Conservation (phyloP, 2,888 invertebrate species). For the Octonoba sinensis region DNA sequence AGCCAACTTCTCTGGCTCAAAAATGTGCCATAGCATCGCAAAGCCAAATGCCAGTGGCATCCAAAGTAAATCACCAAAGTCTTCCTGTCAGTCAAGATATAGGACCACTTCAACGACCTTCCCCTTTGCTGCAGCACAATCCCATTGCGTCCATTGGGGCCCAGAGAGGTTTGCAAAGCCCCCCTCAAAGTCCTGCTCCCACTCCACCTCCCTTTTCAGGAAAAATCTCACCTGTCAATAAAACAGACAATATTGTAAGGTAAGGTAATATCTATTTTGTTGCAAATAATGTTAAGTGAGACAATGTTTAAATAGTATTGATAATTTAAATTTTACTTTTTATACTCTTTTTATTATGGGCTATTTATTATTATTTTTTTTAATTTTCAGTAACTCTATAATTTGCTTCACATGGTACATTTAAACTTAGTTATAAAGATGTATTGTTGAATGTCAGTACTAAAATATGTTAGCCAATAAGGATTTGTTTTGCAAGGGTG, state of each 20-base stretch:
- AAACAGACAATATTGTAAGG: conserved; percentile 39
- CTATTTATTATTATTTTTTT: too few species aligned
- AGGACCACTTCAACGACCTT: conserved; percentile 48
- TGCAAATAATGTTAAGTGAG: not conserved
- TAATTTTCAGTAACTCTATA: too few species aligned
- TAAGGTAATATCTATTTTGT: not conserved
- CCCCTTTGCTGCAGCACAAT: conserved; percentile 20
- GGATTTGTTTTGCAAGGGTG: too few species aligned
- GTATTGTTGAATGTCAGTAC: too few species aligned
- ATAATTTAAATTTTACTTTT: too few species aligned
- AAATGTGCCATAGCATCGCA: conserved; percentile 67
- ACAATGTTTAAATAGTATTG: too few species aligned
- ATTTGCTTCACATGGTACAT: too few species aligned
- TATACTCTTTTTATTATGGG: too few species aligned
- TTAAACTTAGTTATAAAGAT: too few species aligned
- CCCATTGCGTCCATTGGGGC: conserved; percentile 39
- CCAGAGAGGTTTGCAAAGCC: conserved; percentile 33
- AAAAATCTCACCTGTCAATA: conserved; percentile 12
- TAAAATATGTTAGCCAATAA: too few species aligned
- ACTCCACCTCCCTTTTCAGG: conserved; percentile 8
- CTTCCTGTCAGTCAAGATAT: conserved; percentile 41
- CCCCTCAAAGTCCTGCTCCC: conserved; percentile 27
- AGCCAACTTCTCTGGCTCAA: conserved; percentile 66
- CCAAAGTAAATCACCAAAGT: conserved; percentile 36
- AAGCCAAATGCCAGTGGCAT: conserved; percentile 35